These are phyloP conservation scores for Epistrophe eligans DNA, from an alignment of 2,888 invertebrate genomes.

Conservation along the genomic window DNA sequence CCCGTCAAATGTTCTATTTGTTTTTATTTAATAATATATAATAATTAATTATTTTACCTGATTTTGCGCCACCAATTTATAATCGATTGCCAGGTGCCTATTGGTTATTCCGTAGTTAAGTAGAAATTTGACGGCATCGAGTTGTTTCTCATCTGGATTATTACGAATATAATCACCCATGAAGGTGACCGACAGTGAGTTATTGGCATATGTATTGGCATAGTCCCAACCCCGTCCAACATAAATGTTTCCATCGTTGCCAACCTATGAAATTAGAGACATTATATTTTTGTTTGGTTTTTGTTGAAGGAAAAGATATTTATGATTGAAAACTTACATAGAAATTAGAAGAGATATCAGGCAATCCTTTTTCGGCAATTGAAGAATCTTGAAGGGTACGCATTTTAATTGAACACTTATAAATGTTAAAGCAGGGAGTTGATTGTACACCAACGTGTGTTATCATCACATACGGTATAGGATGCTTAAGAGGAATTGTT, in stretches of 20 bases:
- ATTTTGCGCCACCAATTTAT: constrained; percentile 85
- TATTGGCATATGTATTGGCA: constrained; percentile 85
- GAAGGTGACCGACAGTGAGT: constrained; percentile 84
- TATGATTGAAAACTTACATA: constrained; percentile 80
- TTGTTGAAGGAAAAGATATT: not conserved
- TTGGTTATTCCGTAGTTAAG: constrained; percentile 83
- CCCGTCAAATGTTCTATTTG: constrained; percentile 23
- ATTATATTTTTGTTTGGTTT: not conserved
- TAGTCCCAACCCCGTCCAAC: constrained; percentile 85
- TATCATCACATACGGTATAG: constrained; percentile 84
- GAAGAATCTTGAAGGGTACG: constrained; percentile 84
- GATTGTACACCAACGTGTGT: constrained; percentile 85
- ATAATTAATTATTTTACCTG: constrained; percentile 82
- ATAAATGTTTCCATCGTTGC: constrained; percentile 85
- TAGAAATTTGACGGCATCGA: constrained; percentile 84
- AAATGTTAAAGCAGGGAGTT: constrained; percentile 82
- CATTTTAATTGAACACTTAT: constrained; percentile 84
- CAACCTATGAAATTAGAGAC: constrained; percentile 81
- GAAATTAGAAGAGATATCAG: constrained; percentile 84
- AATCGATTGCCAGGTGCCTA: constrained; percentile 83
- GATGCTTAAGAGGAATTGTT: constrained; percentile 79
- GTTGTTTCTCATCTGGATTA: constrained; percentile 83
- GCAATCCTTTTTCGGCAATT: constrained; percentile 82
- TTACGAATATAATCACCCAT: constrained; percentile 85
- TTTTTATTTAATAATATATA: not conserved